These are phyloP conservation scores for Lamellibrachia satsuma DNA, from an alignment of 2,888 invertebrate species.

Conservation along the genomic window DNA sequence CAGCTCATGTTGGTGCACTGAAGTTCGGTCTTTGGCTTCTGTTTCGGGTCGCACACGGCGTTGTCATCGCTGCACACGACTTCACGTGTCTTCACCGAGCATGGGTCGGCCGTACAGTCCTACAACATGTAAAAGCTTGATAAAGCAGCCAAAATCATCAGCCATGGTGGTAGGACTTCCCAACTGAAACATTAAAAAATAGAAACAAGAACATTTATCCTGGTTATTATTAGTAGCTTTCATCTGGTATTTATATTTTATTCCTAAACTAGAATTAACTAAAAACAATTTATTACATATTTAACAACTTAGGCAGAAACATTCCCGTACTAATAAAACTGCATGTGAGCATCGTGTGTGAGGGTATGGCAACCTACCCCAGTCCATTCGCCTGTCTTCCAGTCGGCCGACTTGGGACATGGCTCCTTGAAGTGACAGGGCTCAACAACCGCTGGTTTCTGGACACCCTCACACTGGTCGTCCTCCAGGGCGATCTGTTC, in stretches of 20 bases:
- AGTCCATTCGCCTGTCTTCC: constrained; percentile 58
- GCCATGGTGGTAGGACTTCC: too few relatives aligned
- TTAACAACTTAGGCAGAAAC: too few relatives aligned
- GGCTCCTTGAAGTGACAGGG: constrained; percentile 56
- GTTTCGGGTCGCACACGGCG: constrained; percentile 52
- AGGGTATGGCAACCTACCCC: constrained; percentile 47
- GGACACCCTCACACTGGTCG: constrained; percentile 74
- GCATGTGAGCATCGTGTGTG: background rate
- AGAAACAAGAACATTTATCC: background rate
- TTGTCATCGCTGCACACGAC: constrained; percentile 52
- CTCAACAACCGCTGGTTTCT: constrained; percentile 75
- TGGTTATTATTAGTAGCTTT: background rate
- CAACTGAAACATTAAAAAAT: too few relatives aligned
- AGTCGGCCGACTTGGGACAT: constrained; percentile 53
- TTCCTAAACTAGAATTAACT: too few relatives aligned
- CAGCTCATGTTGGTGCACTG: constrained; percentile 61
- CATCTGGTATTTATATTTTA: background rate
- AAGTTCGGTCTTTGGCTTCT: constrained; percentile 50
- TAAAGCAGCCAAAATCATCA: too few relatives aligned
- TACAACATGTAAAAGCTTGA: constrained; percentile 28
- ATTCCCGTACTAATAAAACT: background rate
- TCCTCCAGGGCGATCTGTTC: constrained; percentile 81
- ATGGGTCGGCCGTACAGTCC: constrained; percentile 61
- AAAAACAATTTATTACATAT: too few relatives aligned
- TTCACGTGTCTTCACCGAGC: constrained; percentile 54